Conservation (phyloP, 2,797 vertebrate genomes). For the Eutrigla gurnardus region DNA sequence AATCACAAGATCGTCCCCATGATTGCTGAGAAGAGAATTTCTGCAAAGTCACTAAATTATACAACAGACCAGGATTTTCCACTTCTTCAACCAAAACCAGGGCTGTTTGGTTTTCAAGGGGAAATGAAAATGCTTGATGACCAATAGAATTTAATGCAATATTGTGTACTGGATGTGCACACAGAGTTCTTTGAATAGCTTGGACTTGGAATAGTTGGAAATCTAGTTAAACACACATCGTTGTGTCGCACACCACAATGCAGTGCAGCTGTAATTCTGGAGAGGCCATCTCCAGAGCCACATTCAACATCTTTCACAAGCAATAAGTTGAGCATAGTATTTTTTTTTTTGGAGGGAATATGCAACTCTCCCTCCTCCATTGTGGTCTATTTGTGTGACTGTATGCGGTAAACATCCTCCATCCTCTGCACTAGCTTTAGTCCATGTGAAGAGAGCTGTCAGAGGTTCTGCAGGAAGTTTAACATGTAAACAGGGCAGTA, state of each 20-base stretch:
- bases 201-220: background rate
- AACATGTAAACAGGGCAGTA: conserved; percentile 66
- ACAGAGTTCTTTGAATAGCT: background rate
- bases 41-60: too few species aligned
- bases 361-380: conserved; percentile 31
- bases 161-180: background rate
- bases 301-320: conserved; percentile 22
- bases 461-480: conserved; percentile 63
- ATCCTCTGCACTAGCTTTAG: conserved; percentile 44
- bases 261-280: background rate
- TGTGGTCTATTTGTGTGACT: conserved; percentile 31
- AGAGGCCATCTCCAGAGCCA: conserved; percentile 29
- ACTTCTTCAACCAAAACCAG: background rate
- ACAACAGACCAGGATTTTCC: background rate
- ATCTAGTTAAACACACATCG: conserved; percentile 7
- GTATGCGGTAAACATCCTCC: conserved; percentile 56
- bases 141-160: background rate
- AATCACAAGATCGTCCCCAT: conserved; percentile 17
- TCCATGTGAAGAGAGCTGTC: conserved; percentile 25
- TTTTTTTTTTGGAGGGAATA: conserved; percentile 32
- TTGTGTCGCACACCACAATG: background rate
- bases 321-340: background rate
- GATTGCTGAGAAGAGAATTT: background rate
- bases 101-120: background rate
- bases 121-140: background rate